Evolutionary conservation across 2,113 vertebrate genomes (phyloP), one percentile per base, ranked within the genome.

Genomic region (Neogobius melanostomus): DNA sequence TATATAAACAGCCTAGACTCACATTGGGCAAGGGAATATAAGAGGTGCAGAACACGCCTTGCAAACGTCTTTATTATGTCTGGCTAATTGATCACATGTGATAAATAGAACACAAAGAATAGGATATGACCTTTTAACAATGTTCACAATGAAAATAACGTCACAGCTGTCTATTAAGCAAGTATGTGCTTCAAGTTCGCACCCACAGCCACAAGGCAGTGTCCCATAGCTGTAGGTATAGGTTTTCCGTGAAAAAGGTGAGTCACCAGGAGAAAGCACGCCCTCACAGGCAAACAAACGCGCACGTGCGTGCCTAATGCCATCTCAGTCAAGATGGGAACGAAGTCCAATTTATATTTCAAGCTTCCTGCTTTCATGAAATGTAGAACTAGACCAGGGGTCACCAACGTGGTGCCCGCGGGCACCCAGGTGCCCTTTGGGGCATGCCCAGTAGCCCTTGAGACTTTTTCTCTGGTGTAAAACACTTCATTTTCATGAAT

Each of bases 261-360:
- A 89, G 72, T 87, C 87, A 87, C 17, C 17, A 6, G 5, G 0
- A 56, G 69, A 10, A 48, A 46, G 61, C 81, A 77, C 76, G 60
- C 72, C 75, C 68, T 14, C 42, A 59, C 28, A 64, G 66, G 77
- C 83, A 76, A 53, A 16, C 59, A 69, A 66, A 66, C 44, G 59
- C 57, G 66, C 70, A 66, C 44, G 59, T 52, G 66, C 69, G 54
- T 61, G 42, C 45, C 68, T 75, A 60, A 74, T 48, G 36, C 42
- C 59, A 68, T 68, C 71, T 28, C 57, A 61, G 61, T 9, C 76
- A 64, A 8, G 21, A 36, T 51, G 2, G 11, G 82, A 72, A 48
- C 87, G 83, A 87, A 89, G 85, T 89, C 77, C 87, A 84, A 15
- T 5, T 46, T 4, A 5, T 14, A 14, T 62, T 42, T 49, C 12